Evolutionary conservation across 2,888 invertebrate species (phyloP), one percentile per base, ranked within the genome.

Genomic region (Lithophane socia): DNA sequence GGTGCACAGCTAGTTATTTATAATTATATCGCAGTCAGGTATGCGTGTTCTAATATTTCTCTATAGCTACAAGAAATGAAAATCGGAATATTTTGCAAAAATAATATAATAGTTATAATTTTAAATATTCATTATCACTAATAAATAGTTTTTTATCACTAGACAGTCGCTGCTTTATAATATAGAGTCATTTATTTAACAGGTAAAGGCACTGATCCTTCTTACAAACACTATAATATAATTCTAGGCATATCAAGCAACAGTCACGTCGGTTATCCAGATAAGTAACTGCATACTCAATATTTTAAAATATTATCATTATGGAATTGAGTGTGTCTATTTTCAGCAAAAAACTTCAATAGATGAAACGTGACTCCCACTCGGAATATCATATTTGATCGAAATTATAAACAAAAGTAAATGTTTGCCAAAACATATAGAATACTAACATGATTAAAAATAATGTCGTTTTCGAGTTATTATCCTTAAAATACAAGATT

Each of bases 141-240:
- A 94, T 94, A 94, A 93, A 94, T 92, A 91, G 92, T 93, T 94
- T 93, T 89, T 92, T 93, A 94, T 94, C 92, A 92, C 95, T 95
- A 95, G 88, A 95, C 94, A 95, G 94, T 95, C 94, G 92, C 94
- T 92, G 90, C 88, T 91, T 93, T 92, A 93, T 91, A 91, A 90
- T 94, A 37, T 92, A 91, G 89, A 86, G 88, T 91, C 88, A 88
- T 90, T 91, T 91, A 92, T 91, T 90, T 92, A 89, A 90, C 94
- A 94, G 74, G 82, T 88, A 95, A 96, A 96, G 96, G 96, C 96
- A 96, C 96, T 95, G 94, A 92, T 94, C 90, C 93, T 94, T 92
- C 92, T 91, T 92, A 93, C 89, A 92, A 93, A 93, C 91, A 92
- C 92, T 92, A 90, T 87, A 85, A 84, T 82, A 80, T 87, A 76